Evolutionary conservation across 2,888 invertebrate species (phyloP).

Genomic region (Polyploca ridens): DNA sequence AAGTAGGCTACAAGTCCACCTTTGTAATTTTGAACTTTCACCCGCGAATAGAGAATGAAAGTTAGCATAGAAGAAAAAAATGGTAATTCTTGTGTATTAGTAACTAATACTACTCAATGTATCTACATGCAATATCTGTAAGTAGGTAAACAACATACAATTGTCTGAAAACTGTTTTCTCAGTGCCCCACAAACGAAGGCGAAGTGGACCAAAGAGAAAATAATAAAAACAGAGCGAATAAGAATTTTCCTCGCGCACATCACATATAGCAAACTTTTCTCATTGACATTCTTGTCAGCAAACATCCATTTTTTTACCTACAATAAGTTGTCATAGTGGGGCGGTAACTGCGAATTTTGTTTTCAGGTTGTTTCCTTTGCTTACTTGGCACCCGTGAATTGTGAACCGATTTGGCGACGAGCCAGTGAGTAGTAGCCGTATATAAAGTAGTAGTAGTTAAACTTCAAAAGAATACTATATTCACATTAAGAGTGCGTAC

Average conservation of each 20-base stretch:
- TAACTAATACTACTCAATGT: too few relatives aligned
- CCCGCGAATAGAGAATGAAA: too few relatives aligned
- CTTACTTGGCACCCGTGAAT: not conserved
- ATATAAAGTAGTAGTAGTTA: slow-evolving; percentile 4
- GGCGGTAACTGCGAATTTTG: slow-evolving; percentile 5
- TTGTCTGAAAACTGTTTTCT: too few relatives aligned
- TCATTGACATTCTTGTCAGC: slow-evolving; percentile 5
- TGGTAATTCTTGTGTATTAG: too few relatives aligned
- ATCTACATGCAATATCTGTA: too few relatives aligned
- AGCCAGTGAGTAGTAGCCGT: slow-evolving; percentile 1
- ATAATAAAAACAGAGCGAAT: not conserved
- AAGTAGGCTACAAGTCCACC: too few relatives aligned
- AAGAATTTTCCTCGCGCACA: not conserved
- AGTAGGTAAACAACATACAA: too few relatives aligned
- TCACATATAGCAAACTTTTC: slow-evolving; percentile 7
- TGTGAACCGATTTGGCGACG: slow-evolving; percentile 7
- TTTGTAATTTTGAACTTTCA: too few relatives aligned
- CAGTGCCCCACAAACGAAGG: not conserved
- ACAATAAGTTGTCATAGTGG: not conserved
- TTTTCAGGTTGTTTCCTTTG: not conserved
- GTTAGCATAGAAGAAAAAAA: too few relatives aligned
- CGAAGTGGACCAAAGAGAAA: not conserved
- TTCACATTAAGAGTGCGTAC: too few relatives aligned
- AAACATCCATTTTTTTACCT: not conserved
- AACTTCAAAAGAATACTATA: not conserved